phyloP scores from a whole-genome alignment of 35 echinoderm and acorn worm species.

The Anneissia japonica region DNA sequence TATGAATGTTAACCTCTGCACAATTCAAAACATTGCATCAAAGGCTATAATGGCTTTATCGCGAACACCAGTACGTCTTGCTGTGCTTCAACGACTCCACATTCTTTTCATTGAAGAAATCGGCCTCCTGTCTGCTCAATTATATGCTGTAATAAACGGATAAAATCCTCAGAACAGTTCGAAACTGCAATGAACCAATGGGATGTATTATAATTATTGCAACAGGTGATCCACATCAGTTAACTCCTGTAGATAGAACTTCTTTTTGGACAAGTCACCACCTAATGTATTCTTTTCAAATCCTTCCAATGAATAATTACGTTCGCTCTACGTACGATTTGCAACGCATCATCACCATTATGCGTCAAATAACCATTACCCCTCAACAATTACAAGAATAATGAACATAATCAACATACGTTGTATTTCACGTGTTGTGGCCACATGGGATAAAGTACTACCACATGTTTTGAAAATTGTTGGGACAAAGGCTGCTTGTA shows the following conservation, averaged over 20 bases:
- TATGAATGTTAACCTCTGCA: background rate
- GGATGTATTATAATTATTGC: slow-evolving; percentile 3
- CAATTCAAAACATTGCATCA: background rate
- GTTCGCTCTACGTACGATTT: background rate
- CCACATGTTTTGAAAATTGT: slow-evolving; percentile 4
- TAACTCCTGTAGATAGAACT: slow-evolving; percentile 1
- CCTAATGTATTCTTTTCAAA: background rate
- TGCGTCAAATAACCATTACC: slow-evolving; percentile 4
- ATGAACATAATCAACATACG: background rate
- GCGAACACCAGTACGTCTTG: background rate
- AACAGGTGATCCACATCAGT: slow-evolving; percentile 13
- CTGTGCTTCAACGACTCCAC: slow-evolving; percentile 8
- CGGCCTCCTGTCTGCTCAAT: background rate
- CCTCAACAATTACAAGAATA: background rate
- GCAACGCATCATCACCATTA: background rate
- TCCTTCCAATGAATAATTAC: background rate
- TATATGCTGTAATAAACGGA: no score
- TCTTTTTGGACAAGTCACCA: slow-evolving; percentile 9
- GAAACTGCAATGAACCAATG: no score
- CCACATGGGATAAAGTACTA: slow-evolving; percentile 8
- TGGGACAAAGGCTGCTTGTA: slow-evolving; percentile 5
- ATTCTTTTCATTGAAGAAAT: slow-evolving; percentile 22
- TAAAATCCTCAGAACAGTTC: no score
- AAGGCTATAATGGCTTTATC: background rate
- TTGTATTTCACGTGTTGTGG: background rate